These are phyloP conservation scores for Poecile atricapillus DNA, from an alignment of 2,113 vertebrate genomes.

Conservation along the genomic window DNA sequence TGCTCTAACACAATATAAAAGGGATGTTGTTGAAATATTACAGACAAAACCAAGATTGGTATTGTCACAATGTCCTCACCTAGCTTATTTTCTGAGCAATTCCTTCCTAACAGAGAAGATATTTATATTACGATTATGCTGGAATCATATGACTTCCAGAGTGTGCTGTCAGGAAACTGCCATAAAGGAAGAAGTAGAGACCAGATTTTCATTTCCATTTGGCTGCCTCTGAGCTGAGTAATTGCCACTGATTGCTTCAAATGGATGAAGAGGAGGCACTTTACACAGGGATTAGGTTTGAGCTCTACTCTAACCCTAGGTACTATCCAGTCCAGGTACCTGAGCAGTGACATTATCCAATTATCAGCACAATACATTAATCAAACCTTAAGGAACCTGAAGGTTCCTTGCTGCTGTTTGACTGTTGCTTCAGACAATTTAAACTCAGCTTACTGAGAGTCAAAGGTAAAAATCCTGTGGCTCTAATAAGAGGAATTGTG, in stretches of 20 bases:
- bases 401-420: not conserved
- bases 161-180: not conserved
- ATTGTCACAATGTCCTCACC: not conserved
- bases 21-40: not conserved
- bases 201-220: not conserved
- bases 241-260: not conserved
- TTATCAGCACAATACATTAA: not conserved
- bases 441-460: not conserved
- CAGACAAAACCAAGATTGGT: not conserved
- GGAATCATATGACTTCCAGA: not conserved
- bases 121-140: not conserved
- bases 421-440: not conserved
- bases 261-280: not conserved
- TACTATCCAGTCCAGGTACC: not conserved
- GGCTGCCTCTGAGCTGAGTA: not conserved
- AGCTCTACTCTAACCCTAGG: not conserved
- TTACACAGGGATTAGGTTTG: not conserved
- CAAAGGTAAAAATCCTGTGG: not conserved
- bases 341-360: not conserved
- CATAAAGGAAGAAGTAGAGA: not conserved
- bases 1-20: not conserved
- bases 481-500: not conserved
- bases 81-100: not conserved
- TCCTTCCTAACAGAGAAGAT: not conserved
- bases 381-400: not conserved